Evolutionary conservation across 2,797 vertebrate genomes (phyloP).

Genomic region (Parotocinclus haroldoi): DNA sequence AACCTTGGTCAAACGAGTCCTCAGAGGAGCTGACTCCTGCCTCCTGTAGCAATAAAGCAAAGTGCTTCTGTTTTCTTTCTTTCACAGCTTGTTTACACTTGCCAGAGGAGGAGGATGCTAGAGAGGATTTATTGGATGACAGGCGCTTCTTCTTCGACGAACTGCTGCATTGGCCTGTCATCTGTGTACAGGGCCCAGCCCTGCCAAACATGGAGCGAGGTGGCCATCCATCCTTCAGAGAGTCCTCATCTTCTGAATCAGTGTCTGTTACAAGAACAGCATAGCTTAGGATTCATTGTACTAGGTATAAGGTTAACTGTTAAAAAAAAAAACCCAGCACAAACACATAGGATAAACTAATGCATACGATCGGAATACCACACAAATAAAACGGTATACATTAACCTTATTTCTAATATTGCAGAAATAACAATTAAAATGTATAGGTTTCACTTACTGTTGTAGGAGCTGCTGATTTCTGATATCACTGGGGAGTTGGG

Average conservation of each 20-base stretch:
- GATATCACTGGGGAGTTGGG: slow-evolving; percentile 84
- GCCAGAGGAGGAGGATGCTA: slow-evolving; percentile 66
- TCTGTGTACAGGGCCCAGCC: slow-evolving; percentile 59
- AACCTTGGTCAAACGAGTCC: slow-evolving; percentile 99
- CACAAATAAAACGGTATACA: neutral
- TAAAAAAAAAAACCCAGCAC: too few relatives aligned
- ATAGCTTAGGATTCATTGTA: slow-evolving; percentile 3
- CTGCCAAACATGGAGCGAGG: slow-evolving; percentile 64
- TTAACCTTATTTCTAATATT: neutral
- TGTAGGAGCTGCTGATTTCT: slow-evolving; percentile 95
- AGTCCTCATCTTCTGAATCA: slow-evolving; percentile 87
- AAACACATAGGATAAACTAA: too few relatives aligned
- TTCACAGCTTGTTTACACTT: slow-evolving; percentile 71
- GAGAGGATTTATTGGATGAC: slow-evolving; percentile 55
- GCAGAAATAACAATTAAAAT: neutral
- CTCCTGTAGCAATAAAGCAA: slow-evolving; percentile 90
- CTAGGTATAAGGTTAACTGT: too few relatives aligned
- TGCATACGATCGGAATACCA: neutral
- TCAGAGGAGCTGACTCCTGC: slow-evolving; percentile 89
- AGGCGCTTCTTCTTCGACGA: slow-evolving; percentile 71
- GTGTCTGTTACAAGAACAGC: slow-evolving; percentile 76
- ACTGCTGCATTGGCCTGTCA: slow-evolving; percentile 64
- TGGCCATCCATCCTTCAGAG: slow-evolving; percentile 83
- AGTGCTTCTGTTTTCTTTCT: slow-evolving; percentile 90
- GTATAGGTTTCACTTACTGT: slow-evolving; percentile 80